Conservation (phyloP, 2,888 invertebrate species). For the Lasioglossum zephyrum region DNA sequence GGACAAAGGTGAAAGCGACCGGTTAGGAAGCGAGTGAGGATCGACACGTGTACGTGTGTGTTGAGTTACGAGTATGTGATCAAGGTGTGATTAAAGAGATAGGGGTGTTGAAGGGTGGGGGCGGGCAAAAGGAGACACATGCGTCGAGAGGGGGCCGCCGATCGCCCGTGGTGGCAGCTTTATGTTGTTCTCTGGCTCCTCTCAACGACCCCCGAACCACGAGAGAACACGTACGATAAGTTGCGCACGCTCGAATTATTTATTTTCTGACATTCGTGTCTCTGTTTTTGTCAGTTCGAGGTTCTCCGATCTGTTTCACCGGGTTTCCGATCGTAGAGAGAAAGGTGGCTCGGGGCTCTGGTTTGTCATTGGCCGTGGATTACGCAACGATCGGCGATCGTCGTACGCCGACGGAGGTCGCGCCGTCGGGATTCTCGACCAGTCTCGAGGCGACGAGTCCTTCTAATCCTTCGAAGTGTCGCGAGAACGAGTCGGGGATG, state of each 20-base stretch:
- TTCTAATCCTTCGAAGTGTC: background rate
- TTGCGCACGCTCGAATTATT: conserved; percentile 50
- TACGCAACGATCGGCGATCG: conserved; percentile 59
- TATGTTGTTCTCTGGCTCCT: conserved; percentile 23
- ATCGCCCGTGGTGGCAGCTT: conserved; percentile 41
- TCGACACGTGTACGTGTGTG: background rate
- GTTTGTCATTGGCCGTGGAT: conserved; percentile 84
- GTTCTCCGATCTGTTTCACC: conserved; percentile 29
- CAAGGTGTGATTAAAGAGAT: background rate
- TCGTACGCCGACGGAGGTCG: conserved; percentile 58
- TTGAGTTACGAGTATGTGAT: background rate
- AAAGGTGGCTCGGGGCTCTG: conserved; percentile 84
- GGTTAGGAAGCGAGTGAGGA: conserved; percentile 16
- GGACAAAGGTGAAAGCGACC: background rate
- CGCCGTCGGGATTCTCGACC: conserved; percentile 43
- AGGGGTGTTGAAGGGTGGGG: background rate
- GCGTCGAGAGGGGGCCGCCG: conserved; percentile 52
- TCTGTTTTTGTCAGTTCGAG: conserved; percentile 27
- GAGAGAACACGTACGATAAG: conserved; percentile 8
- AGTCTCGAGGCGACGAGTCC: conserved; percentile 36
- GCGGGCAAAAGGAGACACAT: conserved; percentile 45
- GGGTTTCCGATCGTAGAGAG: conserved; percentile 62
- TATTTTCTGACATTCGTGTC: background rate
- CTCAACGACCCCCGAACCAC: conserved; percentile 42
- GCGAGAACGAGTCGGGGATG: background rate